These are phyloP conservation scores for Lagria hirta DNA, from an alignment of 2,888 invertebrate species.

Conservation along the genomic window DNA sequence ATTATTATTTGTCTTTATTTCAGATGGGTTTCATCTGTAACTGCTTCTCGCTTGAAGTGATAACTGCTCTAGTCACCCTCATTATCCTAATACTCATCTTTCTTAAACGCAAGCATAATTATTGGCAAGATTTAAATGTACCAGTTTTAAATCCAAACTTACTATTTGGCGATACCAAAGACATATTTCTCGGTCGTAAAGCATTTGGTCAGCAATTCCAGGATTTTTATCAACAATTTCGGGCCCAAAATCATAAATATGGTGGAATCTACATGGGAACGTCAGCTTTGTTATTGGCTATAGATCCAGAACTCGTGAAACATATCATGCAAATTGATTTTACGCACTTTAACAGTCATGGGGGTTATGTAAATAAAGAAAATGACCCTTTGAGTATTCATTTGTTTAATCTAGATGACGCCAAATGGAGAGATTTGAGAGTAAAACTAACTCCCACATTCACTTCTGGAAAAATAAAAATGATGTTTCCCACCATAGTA, in stretches of 20 bases:
- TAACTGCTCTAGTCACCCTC: background rate
- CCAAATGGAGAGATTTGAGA: constrained; percentile 52
- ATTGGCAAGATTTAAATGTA: constrained; percentile 11
- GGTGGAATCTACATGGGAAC: constrained; percentile 29
- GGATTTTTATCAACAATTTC: constrained; percentile 5
- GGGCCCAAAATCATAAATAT: background rate
- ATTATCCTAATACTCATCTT: background rate
- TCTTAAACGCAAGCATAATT: constrained; percentile 14
- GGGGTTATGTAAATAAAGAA: constrained; percentile 42
- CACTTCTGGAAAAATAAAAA: constrained; percentile 53
- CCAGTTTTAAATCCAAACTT: constrained; percentile 1
- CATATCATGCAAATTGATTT: constrained; percentile 47
- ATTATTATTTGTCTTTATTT: no score
- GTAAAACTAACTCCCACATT: constrained; percentile 52
- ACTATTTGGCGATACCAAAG: constrained; percentile 8
- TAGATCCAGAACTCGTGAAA: constrained; percentile 46
- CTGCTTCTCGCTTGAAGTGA: background rate
- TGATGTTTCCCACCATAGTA: constrained; percentile 44
- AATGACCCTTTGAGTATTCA: constrained; percentile 44
- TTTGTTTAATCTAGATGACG: constrained; percentile 41
- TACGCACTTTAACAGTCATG: constrained; percentile 44
- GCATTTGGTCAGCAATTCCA: constrained; percentile 6
- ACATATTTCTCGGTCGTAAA: background rate
- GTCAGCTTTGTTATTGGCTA: constrained; percentile 41
- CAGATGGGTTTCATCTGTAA: no score